Conservation (phyloP, 1,140 invertebrate species). For the Acyrthosiphon pisum region DNA sequence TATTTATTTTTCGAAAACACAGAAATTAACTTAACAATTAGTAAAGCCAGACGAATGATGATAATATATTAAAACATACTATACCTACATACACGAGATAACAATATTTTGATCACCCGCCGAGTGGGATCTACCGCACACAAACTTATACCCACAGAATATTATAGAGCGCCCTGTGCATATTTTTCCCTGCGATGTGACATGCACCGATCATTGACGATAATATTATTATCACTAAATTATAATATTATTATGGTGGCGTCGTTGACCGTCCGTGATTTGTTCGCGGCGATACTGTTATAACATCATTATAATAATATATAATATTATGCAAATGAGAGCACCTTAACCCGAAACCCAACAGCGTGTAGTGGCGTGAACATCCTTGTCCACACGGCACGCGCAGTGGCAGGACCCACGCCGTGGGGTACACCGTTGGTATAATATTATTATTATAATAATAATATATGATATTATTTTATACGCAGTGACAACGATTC, state of each 20-base stretch:
- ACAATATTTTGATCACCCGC: too few relatives aligned
- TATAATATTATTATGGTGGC: background rate
- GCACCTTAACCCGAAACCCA: background rate
- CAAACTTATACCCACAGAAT: background rate
- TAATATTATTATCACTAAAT: background rate
- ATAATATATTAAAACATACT: too few relatives aligned
- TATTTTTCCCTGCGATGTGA: background rate
- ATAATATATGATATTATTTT: background rate
- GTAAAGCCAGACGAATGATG: background rate
- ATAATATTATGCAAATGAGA: conserved; percentile 16
- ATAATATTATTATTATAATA: background rate
- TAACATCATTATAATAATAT: background rate
- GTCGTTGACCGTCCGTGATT: background rate
- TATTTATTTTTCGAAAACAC: too few relatives aligned
- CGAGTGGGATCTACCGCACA: too few relatives aligned
- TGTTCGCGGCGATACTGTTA: background rate
- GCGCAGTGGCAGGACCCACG: background rate
- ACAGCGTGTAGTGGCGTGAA: background rate
- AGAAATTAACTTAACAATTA: background rate
- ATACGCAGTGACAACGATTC: background rate
- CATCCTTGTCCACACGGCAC: background rate
- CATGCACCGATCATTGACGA: background rate
- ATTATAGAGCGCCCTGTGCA: too few relatives aligned
- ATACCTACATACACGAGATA: too few relatives aligned
- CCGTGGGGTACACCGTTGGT: background rate